These are phyloP conservation scores for Lepidotrigona ventralis DNA, from an alignment of 1,140 invertebrate species.

Conservation along the genomic window DNA sequence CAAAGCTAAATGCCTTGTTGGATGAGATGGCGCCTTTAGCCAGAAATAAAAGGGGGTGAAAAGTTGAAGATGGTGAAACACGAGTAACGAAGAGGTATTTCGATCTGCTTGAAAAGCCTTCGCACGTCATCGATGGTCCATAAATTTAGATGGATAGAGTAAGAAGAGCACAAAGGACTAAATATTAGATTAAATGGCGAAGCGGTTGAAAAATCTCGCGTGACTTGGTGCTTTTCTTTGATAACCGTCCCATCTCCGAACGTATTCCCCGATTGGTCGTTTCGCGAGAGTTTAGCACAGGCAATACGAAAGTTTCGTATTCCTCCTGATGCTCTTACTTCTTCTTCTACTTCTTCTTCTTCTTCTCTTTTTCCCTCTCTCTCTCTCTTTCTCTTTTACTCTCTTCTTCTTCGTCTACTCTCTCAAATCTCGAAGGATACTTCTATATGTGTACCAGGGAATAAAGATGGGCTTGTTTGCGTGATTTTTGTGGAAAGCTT, in stretches of 20 bases:
- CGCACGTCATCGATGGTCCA: conserved; percentile 48
- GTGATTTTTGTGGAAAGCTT: background rate
- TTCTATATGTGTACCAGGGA: conserved; percentile 20
- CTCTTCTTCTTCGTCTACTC: background rate
- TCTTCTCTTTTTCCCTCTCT: background rate
- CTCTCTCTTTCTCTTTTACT: background rate
- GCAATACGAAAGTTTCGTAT: conserved; percentile 55
- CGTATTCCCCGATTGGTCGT: conserved; percentile 57
- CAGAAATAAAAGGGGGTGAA: background rate
- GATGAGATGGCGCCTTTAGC: conserved; percentile 35
- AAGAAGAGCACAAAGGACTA: conserved; percentile 51
- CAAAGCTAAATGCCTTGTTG: conserved; percentile 41
- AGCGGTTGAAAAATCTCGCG: conserved; percentile 45
- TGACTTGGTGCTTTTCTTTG: conserved; percentile 56
- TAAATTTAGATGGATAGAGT: conserved; percentile 60
- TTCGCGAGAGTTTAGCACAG: conserved; percentile 51
- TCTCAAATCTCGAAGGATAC: conserved; percentile 28
- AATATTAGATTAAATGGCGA: conserved; percentile 52
- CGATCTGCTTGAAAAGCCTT: conserved; percentile 28
- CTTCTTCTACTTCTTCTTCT: background rate
- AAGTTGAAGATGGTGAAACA: too few species aligned
- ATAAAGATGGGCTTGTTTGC: background rate
- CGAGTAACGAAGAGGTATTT: background rate
- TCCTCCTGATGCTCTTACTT: too few species aligned
- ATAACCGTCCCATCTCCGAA: conserved; percentile 40